Evolutionary conservation across 1,140 invertebrate genomes (phyloP), one percentile per base, ranked within the genome.

Genomic region (Drosophila guanche): DNA sequence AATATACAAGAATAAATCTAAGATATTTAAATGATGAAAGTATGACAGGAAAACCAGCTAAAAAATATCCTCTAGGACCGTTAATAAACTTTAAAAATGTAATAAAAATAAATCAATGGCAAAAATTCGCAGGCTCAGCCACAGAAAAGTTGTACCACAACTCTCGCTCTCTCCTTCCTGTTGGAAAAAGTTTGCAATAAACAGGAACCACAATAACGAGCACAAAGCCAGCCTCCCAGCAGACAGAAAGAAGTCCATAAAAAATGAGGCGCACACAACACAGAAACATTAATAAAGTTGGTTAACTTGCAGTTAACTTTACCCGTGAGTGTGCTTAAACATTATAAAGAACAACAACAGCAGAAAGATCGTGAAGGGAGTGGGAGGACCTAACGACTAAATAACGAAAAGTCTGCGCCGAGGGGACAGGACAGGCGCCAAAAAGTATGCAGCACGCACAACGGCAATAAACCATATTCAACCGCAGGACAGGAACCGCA

Each of bases 251-350:
- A 41, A 47, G 57, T 43, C 42, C 43, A 58, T 45, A 47, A 51
- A 69, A 23, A 53, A 45, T 23, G 14, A 16, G 47, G 41, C 54
- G 37, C 47, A 46, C 55, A 76, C 55, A 76, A 46, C 55, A 76
- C 55, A 76, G 51, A 59, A 50, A 88, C 81, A 86, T 86, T 88
- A 86, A 86, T 86, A 86, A 86, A 86, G 77, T 86, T 86, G 81
- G 73, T 85, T 37, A 86, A 88, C 83, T 86, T 86, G 70, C 61
- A 80, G 84, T 88, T 88, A 86, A 86, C 78, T 86, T 86, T 86
- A 83, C 83, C 84, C 83, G 83, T 78, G 83, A 88, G 83, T 88
- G 83, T 88, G 78, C 83, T 86, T 88, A 88, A 83, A 72, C 75
- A 86, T 88, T 88, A 79, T 88, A 86, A 86, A 86, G 55, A 76